phyloP scores from a whole-genome alignment of 2,888 invertebrate species.

The Electrophaes corylata region DNA sequence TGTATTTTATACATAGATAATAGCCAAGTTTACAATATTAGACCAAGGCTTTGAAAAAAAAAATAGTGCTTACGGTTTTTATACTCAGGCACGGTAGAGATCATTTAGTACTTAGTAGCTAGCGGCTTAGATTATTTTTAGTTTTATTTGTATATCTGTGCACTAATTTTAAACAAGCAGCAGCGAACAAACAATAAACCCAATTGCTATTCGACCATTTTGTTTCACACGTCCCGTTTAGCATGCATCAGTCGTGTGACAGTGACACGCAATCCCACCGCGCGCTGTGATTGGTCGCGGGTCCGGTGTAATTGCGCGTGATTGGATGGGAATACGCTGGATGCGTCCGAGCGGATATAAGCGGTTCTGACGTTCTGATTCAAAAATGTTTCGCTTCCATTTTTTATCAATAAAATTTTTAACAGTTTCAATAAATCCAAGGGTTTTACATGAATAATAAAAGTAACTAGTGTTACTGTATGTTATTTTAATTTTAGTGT shows the following conservation, averaged over 20 bases:
- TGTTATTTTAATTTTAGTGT: too few species aligned
- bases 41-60: too few species aligned
- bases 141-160: too few species aligned
- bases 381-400: neutral
- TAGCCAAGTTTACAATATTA: too few species aligned
- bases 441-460: too few species aligned
- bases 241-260: neutral
- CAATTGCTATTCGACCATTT: neutral
- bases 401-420: neutral
- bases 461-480: too few species aligned
- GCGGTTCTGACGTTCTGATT: neutral
- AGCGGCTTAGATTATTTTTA: too few species aligned
- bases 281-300: slow-evolving; percentile 2
- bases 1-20: too few species aligned
- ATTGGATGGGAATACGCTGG: slow-evolving; percentile 7
- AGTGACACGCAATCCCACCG: slow-evolving; percentile 10
- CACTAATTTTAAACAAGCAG: neutral
- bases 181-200: neutral
- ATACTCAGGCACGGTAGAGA: too few species aligned
- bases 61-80: too few species aligned
- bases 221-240: neutral
- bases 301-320: slow-evolving; percentile 5
- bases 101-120: neutral
- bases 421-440: too few species aligned
- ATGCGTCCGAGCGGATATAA: neutral